Evolutionary conservation across 2,797 vertebrate species (phyloP), one percentile per base, ranked within the genome.

Genomic region (Anas flavirostris): DNA sequence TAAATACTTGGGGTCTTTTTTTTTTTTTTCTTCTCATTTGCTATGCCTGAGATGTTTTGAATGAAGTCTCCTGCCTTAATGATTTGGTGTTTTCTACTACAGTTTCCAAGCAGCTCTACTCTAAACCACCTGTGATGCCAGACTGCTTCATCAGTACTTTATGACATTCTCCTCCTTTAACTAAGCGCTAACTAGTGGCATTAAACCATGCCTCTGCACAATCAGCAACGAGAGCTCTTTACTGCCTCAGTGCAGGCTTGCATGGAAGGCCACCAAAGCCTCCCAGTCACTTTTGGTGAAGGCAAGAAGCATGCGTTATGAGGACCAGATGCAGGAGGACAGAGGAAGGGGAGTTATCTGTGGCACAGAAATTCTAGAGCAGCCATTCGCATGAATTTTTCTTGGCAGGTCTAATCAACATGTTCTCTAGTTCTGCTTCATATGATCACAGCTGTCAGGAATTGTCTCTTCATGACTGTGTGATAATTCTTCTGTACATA

Each of bases 371-470:
- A 90, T 81, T 88, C 72, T 72, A 58, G 17, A 62, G 18, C 19
- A 87, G n/a, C 16, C 7, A 59, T 93, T 92, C 90, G 29, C n/a
- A 59, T 63, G 35, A 17, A 5, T 77, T 94, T 92, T 93, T 81
- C 46, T 87, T 95, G 89, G 55, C 83, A 79, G 39, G 10, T 12
- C 29, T 86, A 43, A 12, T 69, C 88, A 64, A 9, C 29, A 17
- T n/a, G 4, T 44, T 78, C 50, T 83, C 46, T 63, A 39, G 14
- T 60, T 94, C 46, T 82, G 72, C 43, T 82, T 73, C 28, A 9
- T 63, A 13, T 29, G 28, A 31, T 52, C 1, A 1, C 25, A 56
- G 44, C 52, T 77, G 56, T n/a, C 60, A 59, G n/a, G 67, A 93
- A 63, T 19, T 79, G 50, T 81, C 28, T 79, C 3, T 26, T 35